Evolutionary conservation across 37 sponge, comb jelly and placozoan species (phyloP), one percentile per base, ranked within the genome.

Genomic region (Dysidea cf. avara): DNA sequence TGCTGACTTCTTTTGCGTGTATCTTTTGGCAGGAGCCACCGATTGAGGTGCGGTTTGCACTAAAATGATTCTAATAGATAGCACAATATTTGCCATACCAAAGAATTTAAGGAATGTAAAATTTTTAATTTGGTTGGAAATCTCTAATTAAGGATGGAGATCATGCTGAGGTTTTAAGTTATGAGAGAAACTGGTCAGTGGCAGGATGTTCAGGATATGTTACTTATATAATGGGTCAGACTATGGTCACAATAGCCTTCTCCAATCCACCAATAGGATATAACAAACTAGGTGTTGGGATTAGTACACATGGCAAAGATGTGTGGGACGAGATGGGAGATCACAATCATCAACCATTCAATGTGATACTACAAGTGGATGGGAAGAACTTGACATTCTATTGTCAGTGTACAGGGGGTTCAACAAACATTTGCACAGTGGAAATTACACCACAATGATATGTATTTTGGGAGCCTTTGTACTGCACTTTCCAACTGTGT

Each of bases 271-370:
- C 61, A n/a, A 1, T 25, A 2, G 61, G 61, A 17, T 17, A 1
- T 32, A 60, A 60, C 61, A 60, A 7, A 32, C 29, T 60, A 25
- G 61, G 61, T 60, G 61, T 60, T 25, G 61, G 61, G 26, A 60
- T 24, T 32, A 60, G 1, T 3, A n/a, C n/a, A n/a, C n/a, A n/a
- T n/a, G 61, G 61, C 33, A 60, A 60, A 25, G 3, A 32, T 1
- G 61, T 60, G 61, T 60, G 61, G 61, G 28, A 60, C 1, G 61
- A 60, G 2, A 60, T 60, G 61, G 24, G 2, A 1, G 17, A 24
- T 60, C 61, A 60, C 30, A 25, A 25, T 3, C 24, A 60, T 25
- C 26, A 7, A 1, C 24, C 28, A 26, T 60, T 60, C 24, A 1
- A 21, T 28, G 61, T 60, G 24, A 3, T 33, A 28, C 16, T 60